phyloP scores from a whole-genome alignment of 2,797 vertebrate species.

The Erethizon dorsatum region DNA sequence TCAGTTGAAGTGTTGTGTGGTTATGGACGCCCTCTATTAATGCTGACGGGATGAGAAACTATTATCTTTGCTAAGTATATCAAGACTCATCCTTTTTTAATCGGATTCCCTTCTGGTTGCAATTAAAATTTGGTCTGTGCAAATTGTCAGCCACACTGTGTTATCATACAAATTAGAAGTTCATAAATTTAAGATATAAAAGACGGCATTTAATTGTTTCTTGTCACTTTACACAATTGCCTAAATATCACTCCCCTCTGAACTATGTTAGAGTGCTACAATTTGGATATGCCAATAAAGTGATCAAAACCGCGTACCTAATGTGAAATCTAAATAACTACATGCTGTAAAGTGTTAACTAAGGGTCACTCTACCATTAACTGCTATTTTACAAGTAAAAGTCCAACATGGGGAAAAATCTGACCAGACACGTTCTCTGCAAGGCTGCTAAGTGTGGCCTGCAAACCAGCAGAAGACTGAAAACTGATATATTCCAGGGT shows the following conservation, averaged over 20 bases:
- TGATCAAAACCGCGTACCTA: not conserved
- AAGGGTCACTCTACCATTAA: not conserved
- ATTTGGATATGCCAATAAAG: not conserved
- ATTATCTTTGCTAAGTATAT: slow-evolving; percentile 71
- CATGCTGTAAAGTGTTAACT: not conserved
- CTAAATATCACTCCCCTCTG: slow-evolving; percentile 5
- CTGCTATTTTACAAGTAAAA: not conserved
- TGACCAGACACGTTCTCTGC: not conserved
- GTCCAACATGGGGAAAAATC: not conserved
- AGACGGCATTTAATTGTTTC: slow-evolving; percentile 34
- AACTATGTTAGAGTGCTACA: not conserved
- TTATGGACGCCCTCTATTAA: slow-evolving; percentile 70
- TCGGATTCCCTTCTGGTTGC: slow-evolving; percentile 66
- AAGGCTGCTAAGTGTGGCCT: not conserved
- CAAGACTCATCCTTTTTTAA: slow-evolving; percentile 69
- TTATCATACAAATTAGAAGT: slow-evolving; percentile 62
- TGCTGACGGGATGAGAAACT: slow-evolving; percentile 56
- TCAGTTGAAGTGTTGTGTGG: slow-evolving; percentile 23
- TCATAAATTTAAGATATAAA: slow-evolving; percentile 65
- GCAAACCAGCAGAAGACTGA: not conserved
- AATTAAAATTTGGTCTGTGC: slow-evolving; percentile 76
- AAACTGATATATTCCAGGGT: not conserved
- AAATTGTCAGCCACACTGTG: slow-evolving; percentile 26
- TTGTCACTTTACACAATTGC: not conserved
- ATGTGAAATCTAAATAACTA: slow-evolving; percentile 8